These are phyloP conservation scores for Eptesicus fuscus DNA, from an alignment of 2,113 vertebrate species.

Conservation along the genomic window DNA sequence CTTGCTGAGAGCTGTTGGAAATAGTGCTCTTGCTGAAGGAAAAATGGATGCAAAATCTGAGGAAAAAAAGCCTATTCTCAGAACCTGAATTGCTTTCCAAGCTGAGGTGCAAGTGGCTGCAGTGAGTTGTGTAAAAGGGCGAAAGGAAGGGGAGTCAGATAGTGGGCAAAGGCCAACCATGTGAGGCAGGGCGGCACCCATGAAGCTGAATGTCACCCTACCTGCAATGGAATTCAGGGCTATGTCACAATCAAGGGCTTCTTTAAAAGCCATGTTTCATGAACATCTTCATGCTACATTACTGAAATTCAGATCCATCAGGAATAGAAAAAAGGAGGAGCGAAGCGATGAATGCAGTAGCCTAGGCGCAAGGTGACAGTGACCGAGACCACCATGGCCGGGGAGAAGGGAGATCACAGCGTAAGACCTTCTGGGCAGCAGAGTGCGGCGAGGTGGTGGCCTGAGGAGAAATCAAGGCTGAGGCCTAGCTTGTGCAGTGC, in stretches of 20 bases:
- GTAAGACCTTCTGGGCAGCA: not conserved
- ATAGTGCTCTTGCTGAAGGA: not conserved
- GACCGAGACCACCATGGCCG: too few species aligned
- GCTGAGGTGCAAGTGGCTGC: not conserved
- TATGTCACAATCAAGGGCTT: not conserved
- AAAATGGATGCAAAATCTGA: accelerated
- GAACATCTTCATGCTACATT: not conserved
- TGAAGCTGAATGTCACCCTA: not conserved
- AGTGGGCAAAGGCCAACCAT: not conserved
- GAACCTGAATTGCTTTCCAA: not conserved
- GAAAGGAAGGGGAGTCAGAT: not conserved
- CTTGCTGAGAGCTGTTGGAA: not conserved
- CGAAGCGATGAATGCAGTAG: too few species aligned
- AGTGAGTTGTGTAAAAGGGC: not conserved
- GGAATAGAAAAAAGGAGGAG: not conserved
- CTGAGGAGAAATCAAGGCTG: accelerated
- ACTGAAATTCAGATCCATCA: not conserved
- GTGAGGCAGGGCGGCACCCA: too few species aligned
- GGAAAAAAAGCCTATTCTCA: not conserved
- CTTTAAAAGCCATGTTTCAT: not conserved
- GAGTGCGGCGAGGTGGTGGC: not conserved
- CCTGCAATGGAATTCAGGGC: not conserved
- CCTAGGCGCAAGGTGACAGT: not conserved
- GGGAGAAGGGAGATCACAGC: not conserved
- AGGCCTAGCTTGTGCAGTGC: not conserved